phyloP scores from a whole-genome alignment of 2,888 invertebrate genomes.

The Acrobasis consociella region DNA sequence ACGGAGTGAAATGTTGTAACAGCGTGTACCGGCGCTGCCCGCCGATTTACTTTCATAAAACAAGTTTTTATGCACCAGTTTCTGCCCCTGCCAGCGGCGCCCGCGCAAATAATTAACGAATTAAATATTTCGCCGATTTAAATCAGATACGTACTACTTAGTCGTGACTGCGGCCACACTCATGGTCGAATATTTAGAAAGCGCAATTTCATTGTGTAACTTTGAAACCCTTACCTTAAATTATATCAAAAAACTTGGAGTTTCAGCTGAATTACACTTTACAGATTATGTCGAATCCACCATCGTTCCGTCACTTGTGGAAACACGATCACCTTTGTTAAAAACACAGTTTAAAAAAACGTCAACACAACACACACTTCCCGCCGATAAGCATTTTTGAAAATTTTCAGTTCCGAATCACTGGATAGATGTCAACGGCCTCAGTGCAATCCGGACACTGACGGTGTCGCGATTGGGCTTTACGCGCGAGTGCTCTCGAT shows the following conservation, averaged over 20 bases:
- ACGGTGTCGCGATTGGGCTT: slow-evolving; percentile 64
- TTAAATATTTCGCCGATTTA: slow-evolving; percentile 57
- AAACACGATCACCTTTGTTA: slow-evolving; percentile 73
- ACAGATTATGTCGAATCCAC: slow-evolving; percentile 71
- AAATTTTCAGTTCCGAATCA: slow-evolving; percentile 54
- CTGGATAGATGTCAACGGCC: slow-evolving; percentile 70
- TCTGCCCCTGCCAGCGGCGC: slow-evolving; percentile 33
- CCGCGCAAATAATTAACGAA: slow-evolving; percentile 43
- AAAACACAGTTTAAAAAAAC: slow-evolving; percentile 54
- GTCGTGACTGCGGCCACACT: slow-evolving; percentile 72
- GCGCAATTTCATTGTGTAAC: slow-evolving; percentile 71
- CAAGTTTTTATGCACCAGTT: slow-evolving; percentile 53
- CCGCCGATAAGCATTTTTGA: slow-evolving; percentile 67
- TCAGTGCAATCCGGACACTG: slow-evolving; percentile 72
- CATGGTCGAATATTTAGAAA: slow-evolving; percentile 79
- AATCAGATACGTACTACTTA: slow-evolving; percentile 38
- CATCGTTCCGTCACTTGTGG: slow-evolving; percentile 71
- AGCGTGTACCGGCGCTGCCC: slow-evolving; percentile 39
- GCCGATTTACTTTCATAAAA: slow-evolving; percentile 67
- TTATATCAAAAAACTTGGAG: slow-evolving; percentile 52
- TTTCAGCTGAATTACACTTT: slow-evolving; percentile 60
- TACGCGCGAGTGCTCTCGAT: slow-evolving; percentile 69
- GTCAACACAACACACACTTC: slow-evolving; percentile 61
- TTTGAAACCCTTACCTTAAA: slow-evolving; percentile 61
- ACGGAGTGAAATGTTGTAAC: slow-evolving; percentile 64